Evolutionary conservation across 2,113 vertebrate genomes (phyloP).

Genomic region (Narcine bancroftii): DNA sequence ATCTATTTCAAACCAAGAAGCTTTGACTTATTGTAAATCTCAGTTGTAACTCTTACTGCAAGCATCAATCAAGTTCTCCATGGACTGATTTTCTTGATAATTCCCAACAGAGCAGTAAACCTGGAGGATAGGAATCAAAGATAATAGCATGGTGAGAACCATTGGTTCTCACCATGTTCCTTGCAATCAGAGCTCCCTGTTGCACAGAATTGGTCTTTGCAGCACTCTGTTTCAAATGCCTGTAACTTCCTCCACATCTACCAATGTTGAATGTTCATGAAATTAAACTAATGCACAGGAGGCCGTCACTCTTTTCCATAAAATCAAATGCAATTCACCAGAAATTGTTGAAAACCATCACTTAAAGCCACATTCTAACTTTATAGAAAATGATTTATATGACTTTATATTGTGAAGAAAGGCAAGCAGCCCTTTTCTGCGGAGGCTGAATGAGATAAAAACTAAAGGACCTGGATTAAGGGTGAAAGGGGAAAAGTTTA

Average conservation of each 20-base stretch:
- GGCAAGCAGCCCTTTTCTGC: too few species aligned
- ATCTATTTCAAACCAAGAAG: neutral
- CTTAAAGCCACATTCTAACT: neutral
- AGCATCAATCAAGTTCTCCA: constrained; percentile 37
- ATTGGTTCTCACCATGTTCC: neutral
- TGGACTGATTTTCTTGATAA: fast-evolving
- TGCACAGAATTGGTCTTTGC: neutral
- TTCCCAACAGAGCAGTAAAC: neutral
- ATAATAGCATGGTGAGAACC: too few species aligned
- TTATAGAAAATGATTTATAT: neutral
- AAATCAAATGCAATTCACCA: neutral
- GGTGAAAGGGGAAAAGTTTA: too few species aligned
- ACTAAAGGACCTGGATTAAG: too few species aligned
- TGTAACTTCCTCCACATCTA: neutral
- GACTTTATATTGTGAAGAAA: too few species aligned
- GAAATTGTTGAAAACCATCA: neutral
- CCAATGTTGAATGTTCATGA: neutral
- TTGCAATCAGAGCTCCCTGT: neutral
- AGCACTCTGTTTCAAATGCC: neutral
- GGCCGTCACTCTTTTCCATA: neutral
- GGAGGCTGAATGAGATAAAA: too few species aligned
- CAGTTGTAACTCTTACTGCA: neutral
- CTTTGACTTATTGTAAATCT: neutral
- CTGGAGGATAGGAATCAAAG: neutral
- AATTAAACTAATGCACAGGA: neutral